These are phyloP conservation scores for Cotesia vestalis DNA, from an alignment of 1,140 invertebrate species.

Conservation along the genomic window DNA sequence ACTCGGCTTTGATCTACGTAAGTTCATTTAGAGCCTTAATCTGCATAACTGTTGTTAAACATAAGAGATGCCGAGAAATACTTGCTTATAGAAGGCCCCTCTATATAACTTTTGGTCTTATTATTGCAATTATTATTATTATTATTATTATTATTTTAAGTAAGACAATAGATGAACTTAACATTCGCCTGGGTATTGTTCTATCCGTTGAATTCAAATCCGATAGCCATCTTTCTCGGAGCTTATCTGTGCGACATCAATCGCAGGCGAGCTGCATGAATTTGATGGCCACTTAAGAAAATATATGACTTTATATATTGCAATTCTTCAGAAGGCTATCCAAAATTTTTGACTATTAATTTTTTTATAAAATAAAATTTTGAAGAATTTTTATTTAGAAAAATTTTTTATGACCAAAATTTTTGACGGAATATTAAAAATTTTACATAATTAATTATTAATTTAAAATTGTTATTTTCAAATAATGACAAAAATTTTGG, in stretches of 20 bases:
- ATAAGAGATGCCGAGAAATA: not conserved
- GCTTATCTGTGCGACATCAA: slow-evolving; percentile 25
- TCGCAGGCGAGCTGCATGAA: slow-evolving; percentile 26
- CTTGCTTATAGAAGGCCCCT: too few relatives aligned
- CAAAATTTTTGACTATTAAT: not conserved
- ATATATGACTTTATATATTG: slow-evolving; percentile 28
- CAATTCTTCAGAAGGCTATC: not conserved
- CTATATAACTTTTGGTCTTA: slow-evolving; percentile 1
- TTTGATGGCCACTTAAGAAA: slow-evolving; percentile 40
- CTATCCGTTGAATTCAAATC: not conserved
- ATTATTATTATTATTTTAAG: not conserved
- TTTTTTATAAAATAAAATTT: too few relatives aligned
- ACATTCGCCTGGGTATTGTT: slow-evolving; percentile 24
- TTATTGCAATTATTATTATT: too few relatives aligned
- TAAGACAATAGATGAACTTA: slow-evolving; percentile 16
- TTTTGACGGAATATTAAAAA: too few relatives aligned
- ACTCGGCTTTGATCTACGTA: not conserved
- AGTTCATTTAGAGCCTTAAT: slow-evolving; percentile 7
- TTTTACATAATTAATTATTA: too few relatives aligned
- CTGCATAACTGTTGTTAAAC: not conserved
- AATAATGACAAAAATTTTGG: too few relatives aligned
- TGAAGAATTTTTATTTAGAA: too few relatives aligned
- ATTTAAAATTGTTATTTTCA: too few relatives aligned
- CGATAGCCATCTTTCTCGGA: not conserved
- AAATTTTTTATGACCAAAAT: too few relatives aligned